A percentile compares a stretch with the other conserved stretches of the same genome.
phyloP scores from a whole-genome alignment of 2,888 invertebrate species.

The Drosophila cracens region DNA sequence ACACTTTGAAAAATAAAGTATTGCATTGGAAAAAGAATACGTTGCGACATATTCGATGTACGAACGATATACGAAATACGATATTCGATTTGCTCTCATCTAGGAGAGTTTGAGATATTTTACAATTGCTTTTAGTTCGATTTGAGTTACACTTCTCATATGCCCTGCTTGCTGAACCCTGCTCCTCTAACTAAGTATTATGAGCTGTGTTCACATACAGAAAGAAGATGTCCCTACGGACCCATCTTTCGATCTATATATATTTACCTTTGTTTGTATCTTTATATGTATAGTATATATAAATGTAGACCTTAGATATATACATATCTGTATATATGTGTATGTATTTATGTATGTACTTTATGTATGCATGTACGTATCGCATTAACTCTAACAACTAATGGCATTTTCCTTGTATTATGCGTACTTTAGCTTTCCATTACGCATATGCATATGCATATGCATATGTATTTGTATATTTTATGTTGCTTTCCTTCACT shows the following conservation, averaged over 20 bases:
- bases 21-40: conserved; percentile 57
- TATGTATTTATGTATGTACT: conserved; percentile 4
- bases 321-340: conserved; percentile 2
- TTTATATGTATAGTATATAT: neutral
- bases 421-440: conserved; percentile 50
- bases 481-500: neutral
- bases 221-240: conserved; percentile 20
- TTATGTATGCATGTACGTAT: conserved; percentile 38
- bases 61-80: conserved; percentile 23
- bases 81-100: conserved; percentile 32
- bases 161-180: conserved; percentile 29
- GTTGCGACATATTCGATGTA: conserved; percentile 35
- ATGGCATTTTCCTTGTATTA: conserved; percentile 77
- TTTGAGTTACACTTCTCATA: conserved; percentile 40
- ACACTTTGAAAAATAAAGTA: conserved; percentile 77
- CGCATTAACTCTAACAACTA: conserved; percentile 78
- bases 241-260: conserved; percentile 2
- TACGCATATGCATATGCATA: conserved; percentile 34
- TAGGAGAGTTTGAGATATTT: conserved; percentile 52
- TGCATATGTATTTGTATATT: conserved; percentile 42
- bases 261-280: conserved; percentile 1
- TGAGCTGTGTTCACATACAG: conserved; percentile 39
- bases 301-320: conserved; percentile 24
- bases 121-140: conserved; percentile 72
- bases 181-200: conserved; percentile 20